Conservation (phyloP, 2,797 vertebrate genomes). For the Pangasius sanitwongsei region DNA sequence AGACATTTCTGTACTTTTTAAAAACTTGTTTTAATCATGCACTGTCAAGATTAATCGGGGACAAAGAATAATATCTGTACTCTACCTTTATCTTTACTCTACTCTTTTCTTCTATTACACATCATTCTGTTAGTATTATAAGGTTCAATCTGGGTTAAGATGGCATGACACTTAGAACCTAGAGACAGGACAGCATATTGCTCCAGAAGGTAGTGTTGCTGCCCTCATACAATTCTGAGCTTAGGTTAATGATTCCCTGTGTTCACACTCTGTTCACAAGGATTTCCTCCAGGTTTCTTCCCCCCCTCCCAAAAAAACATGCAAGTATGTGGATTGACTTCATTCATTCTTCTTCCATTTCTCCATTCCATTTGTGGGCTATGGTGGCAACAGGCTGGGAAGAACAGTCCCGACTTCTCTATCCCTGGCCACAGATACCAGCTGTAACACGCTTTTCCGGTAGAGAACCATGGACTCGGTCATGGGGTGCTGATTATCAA, state of each 20-base stretch:
- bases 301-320: not conserved
- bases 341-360: not conserved
- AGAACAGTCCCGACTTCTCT: not conserved
- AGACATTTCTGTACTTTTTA: not conserved
- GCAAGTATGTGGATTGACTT: not conserved
- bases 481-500: not conserved
- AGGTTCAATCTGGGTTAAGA: not conserved
- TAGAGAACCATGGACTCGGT: not conserved
- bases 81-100: not conserved
- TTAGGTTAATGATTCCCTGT: not conserved
- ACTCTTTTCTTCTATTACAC: not conserved
- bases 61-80: not conserved
- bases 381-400: not conserved
- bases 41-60: not conserved
- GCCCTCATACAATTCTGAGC: not conserved
- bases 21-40: not conserved
- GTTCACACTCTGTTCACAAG: not conserved
- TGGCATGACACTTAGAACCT: not conserved
- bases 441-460: not conserved
- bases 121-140: not conserved
- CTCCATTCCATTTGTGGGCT: not conserved
- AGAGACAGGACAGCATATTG: not conserved
- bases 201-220: not conserved
- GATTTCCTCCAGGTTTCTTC: not conserved
- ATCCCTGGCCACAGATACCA: too few relatives aligned